Evolutionary conservation across 2,797 vertebrate species (phyloP), one percentile per base, ranked within the genome.

Genomic region (Neomorphus geoffroyi): DNA sequence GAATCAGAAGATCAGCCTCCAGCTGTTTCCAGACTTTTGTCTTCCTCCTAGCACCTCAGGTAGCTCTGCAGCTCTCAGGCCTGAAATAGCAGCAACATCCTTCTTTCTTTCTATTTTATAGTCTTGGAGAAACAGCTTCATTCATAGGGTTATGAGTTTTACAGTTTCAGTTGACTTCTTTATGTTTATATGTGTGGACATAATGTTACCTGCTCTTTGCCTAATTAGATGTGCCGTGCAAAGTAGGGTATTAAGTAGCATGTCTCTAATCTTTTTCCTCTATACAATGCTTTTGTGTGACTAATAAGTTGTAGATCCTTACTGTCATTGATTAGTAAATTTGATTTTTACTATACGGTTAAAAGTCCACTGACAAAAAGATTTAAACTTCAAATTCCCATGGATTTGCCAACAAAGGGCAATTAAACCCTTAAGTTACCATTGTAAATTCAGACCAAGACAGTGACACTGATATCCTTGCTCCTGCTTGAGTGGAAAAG

Each of bases 261-360:
- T 0, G 0, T 45, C 16, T 62, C 9, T 77, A 48, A 66, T 35
- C 17, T 37, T 17, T 35, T 72, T 41, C 14, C 18, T 51, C 27
- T 50, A 6, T 27, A 18, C 1, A 7, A 41, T 6, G 43, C 1
- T 61, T 88, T 1, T 19, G 10, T 30, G 1, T 16, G 32, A 37
- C 10, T 54, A 53, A 50, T 6, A 53, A 77, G 39, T 32, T 48
- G 13, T 6, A 77, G 33, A 48, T 32, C 64, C 32, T 84, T 33
- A 19, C 18, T 39, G 14, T 53, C 11, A 19, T 2, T 41, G 51
- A 24, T 50, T 19, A 26, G 8, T 13, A 39, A 48, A 39, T 2
- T 15, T 6, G 13, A 14, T 22, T 91, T 81, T 91, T 80, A 69
- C 67, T 39, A 11, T 78, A 3, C 7, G 13, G 7, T 45, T 17